Base-by-base conservation (phyloP, 2,888 invertebrate genomes). In the Lasioglossum marginatum region DNA sequence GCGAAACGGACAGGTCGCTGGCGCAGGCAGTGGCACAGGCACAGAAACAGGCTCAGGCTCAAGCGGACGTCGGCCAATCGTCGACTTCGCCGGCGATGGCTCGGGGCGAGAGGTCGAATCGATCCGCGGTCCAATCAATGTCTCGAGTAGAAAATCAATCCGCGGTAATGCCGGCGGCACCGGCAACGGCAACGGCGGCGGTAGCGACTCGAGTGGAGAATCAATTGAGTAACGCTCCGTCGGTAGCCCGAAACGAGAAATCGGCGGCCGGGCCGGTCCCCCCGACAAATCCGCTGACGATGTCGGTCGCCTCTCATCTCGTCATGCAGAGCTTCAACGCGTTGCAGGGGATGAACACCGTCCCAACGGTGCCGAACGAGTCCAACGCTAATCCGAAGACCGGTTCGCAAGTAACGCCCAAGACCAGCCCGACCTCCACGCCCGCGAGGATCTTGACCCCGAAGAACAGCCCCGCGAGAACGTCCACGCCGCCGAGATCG, bases 311-410 rank as follows among this genome's bases (percentile, higher is more conserved):
- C 5, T 93, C 93, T 31, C 94, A 94, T 81, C 89, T 94, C 70
- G 94, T 93, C 6, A 92, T 94, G 91, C 94, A 93, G 79, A 94
- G 94, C 81, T 94, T 94, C 82, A 94, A 91, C 82, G 88, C 92
- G 27, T 79, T 93, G 27, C 92, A 94, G 77, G 88, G 88, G 16
- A 91, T 94, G 68, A 93, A 92, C 80, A 79, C 70, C 12, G 76
- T 45, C 1, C 23, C 43, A 10, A 4, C 27, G 23, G 52, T 23
- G 52, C 52, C 52, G 23, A 52, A n/a, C 10, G 79, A 75, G 43
- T 31, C n/a, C 1, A 52, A 52, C 23, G 34, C n/a, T 48, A 71
- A 63, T 48, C 16, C 60, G 0, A 40, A 4, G 23, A 23, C 43
- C 31, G 79, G 71, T 60, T 68, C 70, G 4, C 70, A 34, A 79